Conservation (phyloP, 2,797 vertebrate species). For the Malacoctenus gilli region DNA sequence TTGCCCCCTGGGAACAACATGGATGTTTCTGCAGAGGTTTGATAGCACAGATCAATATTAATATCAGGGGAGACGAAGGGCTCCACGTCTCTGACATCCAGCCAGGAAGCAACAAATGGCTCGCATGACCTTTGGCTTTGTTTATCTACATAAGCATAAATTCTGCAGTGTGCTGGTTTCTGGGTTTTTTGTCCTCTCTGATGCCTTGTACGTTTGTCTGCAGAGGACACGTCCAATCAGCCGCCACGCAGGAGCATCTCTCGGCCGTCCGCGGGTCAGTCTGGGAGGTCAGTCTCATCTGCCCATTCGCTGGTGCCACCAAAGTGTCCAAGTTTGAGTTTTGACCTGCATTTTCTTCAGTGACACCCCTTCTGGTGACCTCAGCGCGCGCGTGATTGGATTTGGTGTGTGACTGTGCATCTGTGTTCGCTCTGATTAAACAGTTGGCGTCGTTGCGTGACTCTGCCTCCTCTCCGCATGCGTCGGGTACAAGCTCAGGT, state of each 20-base stretch:
- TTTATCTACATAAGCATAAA: background rate
- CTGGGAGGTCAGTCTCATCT: slow-evolving; percentile 20
- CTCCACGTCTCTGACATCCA: background rate
- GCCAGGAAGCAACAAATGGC: background rate
- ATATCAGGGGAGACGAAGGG: slow-evolving; percentile 37
- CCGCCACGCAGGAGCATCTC: background rate
- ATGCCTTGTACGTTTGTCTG: background rate
- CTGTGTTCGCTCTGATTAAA: background rate
- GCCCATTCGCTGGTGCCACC: slow-evolving; percentile 28
- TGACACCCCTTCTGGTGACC: background rate
- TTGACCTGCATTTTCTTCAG: background rate
- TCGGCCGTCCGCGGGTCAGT: slow-evolving; percentile 12
- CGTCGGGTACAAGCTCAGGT: too few species aligned
- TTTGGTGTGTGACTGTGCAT: background rate
- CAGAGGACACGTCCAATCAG: slow-evolving; percentile 30
- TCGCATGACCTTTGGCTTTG: slow-evolving; percentile 1
- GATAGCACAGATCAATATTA: slow-evolving; percentile 65
- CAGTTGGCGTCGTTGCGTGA: background rate
- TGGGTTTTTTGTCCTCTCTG: background rate
- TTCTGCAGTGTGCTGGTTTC: background rate
- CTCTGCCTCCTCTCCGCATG: too few species aligned
- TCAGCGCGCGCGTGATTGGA: background rate
- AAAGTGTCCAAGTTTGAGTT: background rate
- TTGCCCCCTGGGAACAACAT: slow-evolving; percentile 34
- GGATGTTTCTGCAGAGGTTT: slow-evolving; percentile 51